phyloP scores from a whole-genome alignment of 2,797 vertebrate genomes.

The Sardinella longiceps region DNA sequence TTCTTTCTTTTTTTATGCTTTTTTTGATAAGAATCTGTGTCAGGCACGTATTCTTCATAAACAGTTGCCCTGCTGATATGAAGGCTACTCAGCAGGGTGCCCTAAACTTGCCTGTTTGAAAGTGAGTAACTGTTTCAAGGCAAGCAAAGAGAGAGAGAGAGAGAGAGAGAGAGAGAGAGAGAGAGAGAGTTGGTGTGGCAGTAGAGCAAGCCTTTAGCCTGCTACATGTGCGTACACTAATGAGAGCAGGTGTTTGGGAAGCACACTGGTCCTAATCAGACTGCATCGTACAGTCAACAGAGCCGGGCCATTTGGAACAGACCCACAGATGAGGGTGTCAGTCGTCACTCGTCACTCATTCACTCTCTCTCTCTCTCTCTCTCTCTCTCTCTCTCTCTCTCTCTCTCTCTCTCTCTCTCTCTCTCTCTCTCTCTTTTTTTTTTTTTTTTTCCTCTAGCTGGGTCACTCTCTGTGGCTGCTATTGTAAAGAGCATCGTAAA shows the following conservation, averaged over 20 bases:
- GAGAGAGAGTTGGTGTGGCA: background rate
- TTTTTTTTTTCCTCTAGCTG: background rate
- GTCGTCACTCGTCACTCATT: background rate
- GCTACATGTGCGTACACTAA: background rate
- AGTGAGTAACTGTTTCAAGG: background rate
- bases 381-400: background rate
- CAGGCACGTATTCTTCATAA: background rate
- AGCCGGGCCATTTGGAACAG: background rate
- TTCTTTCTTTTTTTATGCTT: too few species aligned
- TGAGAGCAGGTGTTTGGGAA: background rate
- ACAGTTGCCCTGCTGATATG: background rate
- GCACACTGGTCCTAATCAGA: background rate
- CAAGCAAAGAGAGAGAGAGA: background rate
- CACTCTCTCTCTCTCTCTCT: background rate
- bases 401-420: background rate
- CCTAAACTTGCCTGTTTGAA: background rate
- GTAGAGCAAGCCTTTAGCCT: background rate
- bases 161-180: background rate
- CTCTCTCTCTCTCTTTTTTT: background rate
- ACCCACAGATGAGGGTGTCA: background rate
- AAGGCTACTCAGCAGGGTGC: background rate
- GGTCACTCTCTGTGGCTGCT: background rate
- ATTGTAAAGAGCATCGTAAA: conserved; percentile 18
- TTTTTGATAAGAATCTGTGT: too few species aligned
- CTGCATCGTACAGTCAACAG: background rate